Evolutionary conservation across 2,113 vertebrate genomes (phyloP).

Genomic region (Microcebus ravelobensis): DNA sequence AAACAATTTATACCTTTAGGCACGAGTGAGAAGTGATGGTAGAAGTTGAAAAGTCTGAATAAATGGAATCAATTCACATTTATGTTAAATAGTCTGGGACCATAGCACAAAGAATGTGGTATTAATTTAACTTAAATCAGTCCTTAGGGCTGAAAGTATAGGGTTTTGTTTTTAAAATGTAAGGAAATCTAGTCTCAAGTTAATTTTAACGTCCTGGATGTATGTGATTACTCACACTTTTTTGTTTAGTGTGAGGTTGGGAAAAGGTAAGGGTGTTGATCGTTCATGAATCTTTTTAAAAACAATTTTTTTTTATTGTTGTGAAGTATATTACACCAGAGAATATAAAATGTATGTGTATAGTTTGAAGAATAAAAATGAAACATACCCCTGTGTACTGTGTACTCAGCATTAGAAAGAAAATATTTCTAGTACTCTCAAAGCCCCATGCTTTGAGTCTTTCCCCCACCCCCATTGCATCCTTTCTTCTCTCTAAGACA

Average conservation of each 20-base stretch:
- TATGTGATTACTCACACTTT: neutral
- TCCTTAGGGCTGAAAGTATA: neutral
- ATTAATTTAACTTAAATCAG: slow-evolving; percentile 16
- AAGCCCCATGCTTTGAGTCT: neutral
- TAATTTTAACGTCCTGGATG: neutral
- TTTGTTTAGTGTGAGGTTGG: neutral
- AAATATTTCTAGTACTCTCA: neutral
- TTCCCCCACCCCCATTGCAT: neutral
- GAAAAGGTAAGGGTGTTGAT: neutral
- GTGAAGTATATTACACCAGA: neutral
- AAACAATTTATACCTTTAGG: neutral
- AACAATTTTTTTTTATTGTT: neutral
- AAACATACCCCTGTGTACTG: neutral
- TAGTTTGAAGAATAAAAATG: neutral
- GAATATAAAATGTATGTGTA: neutral
- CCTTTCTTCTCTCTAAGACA: neutral
- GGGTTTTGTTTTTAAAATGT: slow-evolving; percentile 26
- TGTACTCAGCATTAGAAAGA: neutral
- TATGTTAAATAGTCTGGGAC: neutral
- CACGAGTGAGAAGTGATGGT: neutral
- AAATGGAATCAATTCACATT: neutral
- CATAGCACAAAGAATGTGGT: neutral
- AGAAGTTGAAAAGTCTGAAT: slow-evolving; percentile 16
- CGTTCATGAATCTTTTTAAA: neutral
- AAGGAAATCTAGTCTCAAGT: neutral